Evolutionary conservation across 1,140 invertebrate species (phyloP), one percentile per base, ranked within the genome.

Genomic region (Drosophila obscura): DNA sequence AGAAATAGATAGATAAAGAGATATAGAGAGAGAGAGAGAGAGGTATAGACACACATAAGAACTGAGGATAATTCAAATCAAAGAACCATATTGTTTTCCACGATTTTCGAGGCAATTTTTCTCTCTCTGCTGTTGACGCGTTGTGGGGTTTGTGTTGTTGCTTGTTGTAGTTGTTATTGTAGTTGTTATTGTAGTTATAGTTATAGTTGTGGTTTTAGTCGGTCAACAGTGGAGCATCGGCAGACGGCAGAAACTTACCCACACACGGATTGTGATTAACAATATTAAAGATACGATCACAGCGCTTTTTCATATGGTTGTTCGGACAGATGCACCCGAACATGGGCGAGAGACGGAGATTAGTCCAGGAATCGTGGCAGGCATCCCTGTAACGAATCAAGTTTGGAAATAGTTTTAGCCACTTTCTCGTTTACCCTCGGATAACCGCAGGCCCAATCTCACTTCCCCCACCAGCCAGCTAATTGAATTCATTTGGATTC

Each of bases 241-340:
- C 51, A 59, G 50, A 57, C 52, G 72, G 22, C 22, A 24, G 22
- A 73, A 92, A 96, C 96, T 97, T 94, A 97, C 97, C 96, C 85
- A 97, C 95, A 92, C 97, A 97, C 15, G 96, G 96, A 93, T 97
- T 97, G 92, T 97, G 96, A 93, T 97, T 97, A 85, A 97, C 96
- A 85, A 95, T 94, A 65, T 94, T 94, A 93, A 97, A 97, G 91
- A 97, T 96, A 78, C 95, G 93, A 91, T 97, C 96, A 92, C 97
- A 97, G 74, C 95, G 94, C 80, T 95, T 96, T 94, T 97, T 97
- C 93, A 96, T 95, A 92, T 96, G 95, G 79, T 96, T 96, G 90
- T 96, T 96, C 53, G 97, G 96, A 92, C 97, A 97, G 75, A 97
- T 97, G 92, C 96, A 97, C 11, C 97, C 97, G 92, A 97, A 97